These are phyloP conservation scores for Moxostoma hubbsi DNA, from an alignment of 2,797 vertebrate species.

Conservation along the genomic window DNA sequence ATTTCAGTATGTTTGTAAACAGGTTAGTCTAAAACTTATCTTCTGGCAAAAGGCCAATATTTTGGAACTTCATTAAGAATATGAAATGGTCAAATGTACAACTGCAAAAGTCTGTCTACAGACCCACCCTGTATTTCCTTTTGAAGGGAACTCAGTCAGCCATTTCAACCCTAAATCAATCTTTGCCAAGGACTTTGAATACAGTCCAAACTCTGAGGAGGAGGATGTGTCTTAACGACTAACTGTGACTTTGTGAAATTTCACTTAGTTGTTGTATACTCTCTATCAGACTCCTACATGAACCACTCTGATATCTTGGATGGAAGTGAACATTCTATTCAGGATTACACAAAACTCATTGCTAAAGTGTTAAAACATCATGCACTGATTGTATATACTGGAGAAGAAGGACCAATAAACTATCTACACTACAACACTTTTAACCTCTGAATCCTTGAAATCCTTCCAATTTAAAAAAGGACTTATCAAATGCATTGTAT, in stretches of 20 bases:
- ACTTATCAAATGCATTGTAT: too few relatives aligned
- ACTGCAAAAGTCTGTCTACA: not conserved
- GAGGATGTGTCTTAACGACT: constrained; percentile 58
- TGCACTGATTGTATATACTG: too few relatives aligned
- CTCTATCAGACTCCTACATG: constrained; percentile 44
- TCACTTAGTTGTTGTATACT: constrained; percentile 61
- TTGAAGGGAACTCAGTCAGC: constrained; percentile 40
- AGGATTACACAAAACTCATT: not conserved
- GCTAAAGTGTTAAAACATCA: too few relatives aligned
- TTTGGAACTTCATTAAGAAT: not conserved
- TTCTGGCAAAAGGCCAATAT: too few relatives aligned
- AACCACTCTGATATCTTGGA: constrained; percentile 66
- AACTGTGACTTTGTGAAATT: constrained; percentile 68
- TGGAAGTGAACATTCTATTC: constrained; percentile 51
- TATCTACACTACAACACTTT: not conserved
- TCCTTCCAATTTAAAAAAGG: not conserved
- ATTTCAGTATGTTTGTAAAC: constrained; percentile 29
- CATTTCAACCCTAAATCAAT: not conserved
- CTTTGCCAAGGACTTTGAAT: constrained; percentile 50
- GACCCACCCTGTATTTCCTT: constrained; percentile 21
- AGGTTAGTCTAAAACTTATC: too few relatives aligned
- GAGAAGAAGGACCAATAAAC: too few relatives aligned
- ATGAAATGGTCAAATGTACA: not conserved
- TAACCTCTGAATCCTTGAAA: not conserved
- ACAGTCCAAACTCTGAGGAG: constrained; percentile 52